phyloP scores from a whole-genome alignment of 2,113 vertebrate genomes.

The Brachionichthys hirsutus region DNA sequence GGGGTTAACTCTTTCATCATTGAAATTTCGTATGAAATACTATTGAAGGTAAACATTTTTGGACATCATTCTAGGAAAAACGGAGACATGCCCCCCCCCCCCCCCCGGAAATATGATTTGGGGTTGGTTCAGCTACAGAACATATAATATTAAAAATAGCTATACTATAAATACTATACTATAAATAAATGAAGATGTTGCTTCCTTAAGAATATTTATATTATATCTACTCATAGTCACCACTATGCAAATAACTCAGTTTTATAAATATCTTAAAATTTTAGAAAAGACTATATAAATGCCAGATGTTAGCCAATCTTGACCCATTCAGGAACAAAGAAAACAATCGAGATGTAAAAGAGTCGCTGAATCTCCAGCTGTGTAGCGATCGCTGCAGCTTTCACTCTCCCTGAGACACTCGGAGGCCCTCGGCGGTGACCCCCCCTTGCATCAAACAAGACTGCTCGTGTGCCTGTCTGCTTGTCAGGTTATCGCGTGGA shows the following conservation, averaged over 20 bases:
- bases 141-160: too few species aligned
- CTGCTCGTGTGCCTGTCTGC: conserved; percentile 72
- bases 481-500: conserved; percentile 66
- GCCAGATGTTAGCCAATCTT: too few species aligned
- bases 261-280: too few species aligned
- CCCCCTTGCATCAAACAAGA: conserved; percentile 70
- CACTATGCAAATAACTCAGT: too few species aligned
- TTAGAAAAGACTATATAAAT: too few species aligned
- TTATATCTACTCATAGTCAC: too few species aligned
- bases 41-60: not conserved
- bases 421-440: conserved; percentile 56
- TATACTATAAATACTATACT: too few species aligned
- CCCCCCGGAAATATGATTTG: too few species aligned
- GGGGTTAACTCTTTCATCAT: not conserved
- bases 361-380: conserved; percentile 53
- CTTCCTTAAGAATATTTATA: too few species aligned
- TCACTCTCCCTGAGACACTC: conserved; percentile 47
- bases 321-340: conserved; percentile 25
- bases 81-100: not conserved
- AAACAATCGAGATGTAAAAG: conserved; percentile 32
- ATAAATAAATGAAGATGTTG: too few species aligned
- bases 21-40: not conserved
- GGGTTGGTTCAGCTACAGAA: too few species aligned
- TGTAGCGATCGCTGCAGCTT: conserved; percentile 54
- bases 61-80: not conserved